Base-by-base conservation (phyloP, 2,113 vertebrate genomes). In the Serinus canaria region DNA sequence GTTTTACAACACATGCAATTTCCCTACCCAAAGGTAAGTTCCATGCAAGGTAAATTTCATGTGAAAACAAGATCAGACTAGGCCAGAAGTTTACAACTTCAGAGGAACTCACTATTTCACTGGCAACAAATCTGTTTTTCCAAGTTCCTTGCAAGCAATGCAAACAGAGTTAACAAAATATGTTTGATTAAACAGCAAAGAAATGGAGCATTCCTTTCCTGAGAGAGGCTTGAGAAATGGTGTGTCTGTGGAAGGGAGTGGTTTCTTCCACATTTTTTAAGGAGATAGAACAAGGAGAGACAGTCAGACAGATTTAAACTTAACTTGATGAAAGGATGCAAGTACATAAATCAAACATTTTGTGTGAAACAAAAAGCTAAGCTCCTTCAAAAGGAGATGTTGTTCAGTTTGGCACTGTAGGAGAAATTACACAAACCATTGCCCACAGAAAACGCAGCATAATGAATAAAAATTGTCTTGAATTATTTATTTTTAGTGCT, bases 401-500 rank as follows among this genome's bases (percentile, higher is more conserved):
- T 68, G 33, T 63, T 93, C 62, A 60, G 44, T 91, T 94, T 90
- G 76, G 84, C 78, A 66, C 64, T 21, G n/a, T 33, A 88, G 73
- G 75, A 92, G 83, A 97, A 96, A 97, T 97, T 96, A 96, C 60
- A 95, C 82, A 96, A 97, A 93, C 79, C n/a, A n/a, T 88, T 89
- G 96, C 92, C 88, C 78, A 79, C 41, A 95, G 95, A 96, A 97
- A 96, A 96, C 66, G 73, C 1, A 0, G 68, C 67, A n/a, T 94
- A 72, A 62, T 93, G 93, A 96, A 97, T 96, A 97, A 97, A 96
- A 93, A 92, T 92, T 87, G 79, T 72, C 90, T 93, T 97, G 95
- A 96, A 97, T 98, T 97, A 98, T 97, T 97, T 97, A 98, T 95
- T 91, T 97, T 96, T 97, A 59, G 87, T 96, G 72, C 15, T 39